A percentile compares a stretch with the other conserved stretches of the same genome.
These are phyloP conservation scores for Agrypnia vestita DNA, from an alignment of 1,140 invertebrate species.

Conservation along the genomic window DNA sequence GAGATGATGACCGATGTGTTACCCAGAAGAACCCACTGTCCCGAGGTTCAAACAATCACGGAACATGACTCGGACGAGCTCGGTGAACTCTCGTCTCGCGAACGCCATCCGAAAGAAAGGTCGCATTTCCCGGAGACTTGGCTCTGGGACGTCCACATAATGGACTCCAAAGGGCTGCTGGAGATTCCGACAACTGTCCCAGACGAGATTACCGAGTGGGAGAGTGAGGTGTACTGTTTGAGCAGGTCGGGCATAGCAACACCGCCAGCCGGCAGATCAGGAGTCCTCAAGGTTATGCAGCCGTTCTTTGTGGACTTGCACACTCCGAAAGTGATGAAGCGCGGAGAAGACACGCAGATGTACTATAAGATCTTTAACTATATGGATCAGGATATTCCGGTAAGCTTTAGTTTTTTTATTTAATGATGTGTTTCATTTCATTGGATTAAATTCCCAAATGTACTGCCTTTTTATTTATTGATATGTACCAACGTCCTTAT, in stretches of 20 bases:
- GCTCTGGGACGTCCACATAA: slow-evolving; percentile 73
- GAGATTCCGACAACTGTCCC: slow-evolving; percentile 48
- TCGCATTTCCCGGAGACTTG: slow-evolving; percentile 79
- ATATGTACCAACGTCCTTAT: too few relatives aligned
- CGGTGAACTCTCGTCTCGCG: not conserved
- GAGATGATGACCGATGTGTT: slow-evolving; percentile 52
- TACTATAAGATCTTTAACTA: slow-evolving; percentile 84
- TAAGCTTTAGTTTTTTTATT: slow-evolving; percentile 64
- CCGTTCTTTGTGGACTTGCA: slow-evolving; percentile 81
- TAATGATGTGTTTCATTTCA: too few relatives aligned
- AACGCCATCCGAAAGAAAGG: slow-evolving; percentile 62
- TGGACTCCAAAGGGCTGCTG: slow-evolving; percentile 47
- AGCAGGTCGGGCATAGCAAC: slow-evolving; percentile 51
- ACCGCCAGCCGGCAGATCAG: slow-evolving; percentile 50
- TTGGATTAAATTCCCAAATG: too few relatives aligned
- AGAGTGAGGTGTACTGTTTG: slow-evolving; percentile 56
- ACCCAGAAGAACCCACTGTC: slow-evolving; percentile 44
- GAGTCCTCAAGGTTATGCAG: slow-evolving; percentile 77
- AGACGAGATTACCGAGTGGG: slow-evolving; percentile 57
- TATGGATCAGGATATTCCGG: slow-evolving; percentile 74
- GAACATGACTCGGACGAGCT: not conserved
- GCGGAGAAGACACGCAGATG: slow-evolving; percentile 78
- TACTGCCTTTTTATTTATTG: too few relatives aligned
- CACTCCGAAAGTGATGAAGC: slow-evolving; percentile 79
- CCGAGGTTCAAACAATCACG: slow-evolving; percentile 25